Conservation (phyloP, 2,113 vertebrate species). For the Nymphicus hollandicus region DNA sequence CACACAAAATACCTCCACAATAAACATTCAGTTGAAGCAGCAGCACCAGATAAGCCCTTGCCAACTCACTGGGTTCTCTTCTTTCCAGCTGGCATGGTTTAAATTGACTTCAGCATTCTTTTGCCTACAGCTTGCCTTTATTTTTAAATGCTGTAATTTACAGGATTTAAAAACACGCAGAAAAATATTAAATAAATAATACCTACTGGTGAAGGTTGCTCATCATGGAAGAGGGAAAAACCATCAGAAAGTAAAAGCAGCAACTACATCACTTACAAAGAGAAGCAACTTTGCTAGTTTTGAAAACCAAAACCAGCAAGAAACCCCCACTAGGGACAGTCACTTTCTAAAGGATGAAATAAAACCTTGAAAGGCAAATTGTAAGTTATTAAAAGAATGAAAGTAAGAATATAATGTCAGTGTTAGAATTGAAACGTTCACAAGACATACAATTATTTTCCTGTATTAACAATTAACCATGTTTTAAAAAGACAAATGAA, state of each 20-base stretch:
- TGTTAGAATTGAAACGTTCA: background rate
- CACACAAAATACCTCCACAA: background rate
- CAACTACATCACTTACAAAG: background rate
- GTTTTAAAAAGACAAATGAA: conserved; percentile 26
- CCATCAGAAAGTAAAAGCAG: background rate
- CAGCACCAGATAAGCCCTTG: background rate
- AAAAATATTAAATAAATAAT: background rate
- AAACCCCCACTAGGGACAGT: background rate
- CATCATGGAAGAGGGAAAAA: background rate
- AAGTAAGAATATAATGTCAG: background rate
- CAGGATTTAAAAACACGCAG: background rate
- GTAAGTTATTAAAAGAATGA: background rate
- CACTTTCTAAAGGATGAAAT: background rate
- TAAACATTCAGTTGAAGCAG: background rate
- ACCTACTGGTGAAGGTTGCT: background rate
- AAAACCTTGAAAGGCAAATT: background rate
- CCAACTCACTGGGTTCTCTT: background rate
- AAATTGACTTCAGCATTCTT: background rate
- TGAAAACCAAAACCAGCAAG: background rate
- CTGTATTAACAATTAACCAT: background rate
- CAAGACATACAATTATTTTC: background rate
- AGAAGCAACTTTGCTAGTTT: background rate
- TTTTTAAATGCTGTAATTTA: background rate
- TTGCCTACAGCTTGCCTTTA: background rate
- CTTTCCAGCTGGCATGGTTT: background rate